phyloP scores from a whole-genome alignment of 2,113 vertebrate species.

The Conger conger region DNA sequence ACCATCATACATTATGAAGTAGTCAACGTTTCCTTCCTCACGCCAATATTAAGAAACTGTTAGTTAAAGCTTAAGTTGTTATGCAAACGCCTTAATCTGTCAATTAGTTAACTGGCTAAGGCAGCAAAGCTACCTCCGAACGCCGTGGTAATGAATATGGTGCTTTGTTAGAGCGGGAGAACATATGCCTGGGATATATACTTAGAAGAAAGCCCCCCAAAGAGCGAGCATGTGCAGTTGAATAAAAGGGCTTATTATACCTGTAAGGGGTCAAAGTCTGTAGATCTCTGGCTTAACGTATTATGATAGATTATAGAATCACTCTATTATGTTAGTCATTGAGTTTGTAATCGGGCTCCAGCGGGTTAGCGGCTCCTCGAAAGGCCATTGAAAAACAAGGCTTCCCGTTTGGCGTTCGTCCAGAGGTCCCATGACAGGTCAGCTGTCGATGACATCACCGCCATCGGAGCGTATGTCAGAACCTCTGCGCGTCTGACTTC shows the following conservation, averaged over 20 bases:
- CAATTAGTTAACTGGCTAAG: constrained; percentile 87
- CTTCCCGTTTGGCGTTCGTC: constrained; percentile 60
- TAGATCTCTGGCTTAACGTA: constrained; percentile 87
- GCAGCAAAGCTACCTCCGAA: constrained; percentile 79
- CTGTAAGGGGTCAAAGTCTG: constrained; percentile 93
- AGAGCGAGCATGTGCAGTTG: constrained; percentile 69
- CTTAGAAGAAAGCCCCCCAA: constrained; percentile 70
- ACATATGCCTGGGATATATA: constrained; percentile 81
- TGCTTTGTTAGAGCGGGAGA: constrained; percentile 84
- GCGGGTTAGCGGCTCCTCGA: constrained; percentile 61
- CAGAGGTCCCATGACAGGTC: constrained; percentile 83
- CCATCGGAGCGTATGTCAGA: constrained; percentile 78
- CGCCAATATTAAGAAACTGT: constrained; percentile 68
- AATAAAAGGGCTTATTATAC: constrained; percentile 90
- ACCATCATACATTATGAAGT: constrained; percentile 23
- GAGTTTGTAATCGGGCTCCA: constrained; percentile 77
- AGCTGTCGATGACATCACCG: constrained; percentile 85
- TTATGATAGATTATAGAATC: constrained; percentile 96
- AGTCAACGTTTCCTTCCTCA: constrained; percentile 33
- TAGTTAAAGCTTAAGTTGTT: constrained; percentile 73
- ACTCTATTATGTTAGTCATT: constrained; percentile 85
- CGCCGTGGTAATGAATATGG: constrained; percentile 81
- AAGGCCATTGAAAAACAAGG: constrained; percentile 60
- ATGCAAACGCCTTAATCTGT: constrained; percentile 80
- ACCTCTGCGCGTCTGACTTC: constrained; percentile 75